Conservation (phyloP, 2,113 vertebrate genomes). For the Thomomys bottae region DNA sequence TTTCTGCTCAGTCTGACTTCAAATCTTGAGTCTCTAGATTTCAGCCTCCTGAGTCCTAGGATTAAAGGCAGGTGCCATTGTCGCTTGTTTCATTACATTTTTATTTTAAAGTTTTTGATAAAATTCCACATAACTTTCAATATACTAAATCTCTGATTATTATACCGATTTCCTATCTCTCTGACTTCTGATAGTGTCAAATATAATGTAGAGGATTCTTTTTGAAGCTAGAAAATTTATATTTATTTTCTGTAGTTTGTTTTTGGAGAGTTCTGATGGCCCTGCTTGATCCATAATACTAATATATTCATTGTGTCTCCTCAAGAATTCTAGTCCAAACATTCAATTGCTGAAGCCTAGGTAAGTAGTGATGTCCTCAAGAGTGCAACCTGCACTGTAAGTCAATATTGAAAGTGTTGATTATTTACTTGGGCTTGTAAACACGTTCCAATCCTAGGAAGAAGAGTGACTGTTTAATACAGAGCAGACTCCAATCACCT, state of each 20-base stretch:
- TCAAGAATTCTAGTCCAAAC: background rate
- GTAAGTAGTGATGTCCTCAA: background rate
- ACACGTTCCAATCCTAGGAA: background rate
- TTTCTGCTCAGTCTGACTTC: too few relatives aligned
- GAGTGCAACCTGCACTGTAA: background rate
- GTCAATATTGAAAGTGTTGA: background rate
- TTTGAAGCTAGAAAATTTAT: background rate
- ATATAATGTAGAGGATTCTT: background rate
- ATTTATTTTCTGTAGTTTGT: too few relatives aligned
- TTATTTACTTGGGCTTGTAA: background rate
- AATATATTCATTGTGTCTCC: too few relatives aligned
- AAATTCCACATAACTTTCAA: conserved; percentile 18
- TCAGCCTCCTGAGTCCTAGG: too few relatives aligned
- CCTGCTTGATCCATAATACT: too few relatives aligned
- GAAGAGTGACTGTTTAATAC: background rate
- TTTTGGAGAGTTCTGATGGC: too few relatives aligned
- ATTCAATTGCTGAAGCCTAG: background rate
- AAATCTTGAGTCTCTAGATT: too few relatives aligned
- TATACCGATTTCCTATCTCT: background rate
- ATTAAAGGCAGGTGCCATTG: too few relatives aligned
- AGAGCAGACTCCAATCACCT: background rate
- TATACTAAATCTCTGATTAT: background rate
- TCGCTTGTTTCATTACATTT: background rate
- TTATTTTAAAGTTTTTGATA: background rate
- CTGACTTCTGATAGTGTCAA: background rate